Evolutionary conservation across 92 coral and sea anemone species (phyloP).

Genomic region (Porites divaricata): DNA sequence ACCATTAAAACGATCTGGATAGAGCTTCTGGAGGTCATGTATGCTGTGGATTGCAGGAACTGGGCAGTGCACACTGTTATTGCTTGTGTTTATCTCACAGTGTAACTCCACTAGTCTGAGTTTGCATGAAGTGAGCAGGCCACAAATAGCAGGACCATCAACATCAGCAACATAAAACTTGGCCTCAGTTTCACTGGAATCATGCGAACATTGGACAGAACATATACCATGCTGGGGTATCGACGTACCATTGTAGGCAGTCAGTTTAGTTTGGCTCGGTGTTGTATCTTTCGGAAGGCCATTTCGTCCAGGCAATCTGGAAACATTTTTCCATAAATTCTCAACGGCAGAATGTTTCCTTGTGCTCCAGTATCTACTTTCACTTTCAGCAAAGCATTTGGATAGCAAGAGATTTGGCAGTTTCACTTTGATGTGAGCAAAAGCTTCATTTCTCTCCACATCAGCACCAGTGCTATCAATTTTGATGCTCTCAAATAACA

Average conservation of each 20-base stretch:
- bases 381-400: slow-evolving; percentile 57
- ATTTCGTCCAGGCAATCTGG: slow-evolving; percentile 35
- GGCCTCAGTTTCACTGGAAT: slow-evolving; percentile 28
- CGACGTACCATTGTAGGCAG: slow-evolving; percentile 36
- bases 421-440: too few relatives aligned
- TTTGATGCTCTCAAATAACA: too few relatives aligned
- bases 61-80: too few relatives aligned
- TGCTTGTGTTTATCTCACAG: too few relatives aligned
- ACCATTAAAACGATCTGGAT: slow-evolving; percentile 36
- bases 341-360: slow-evolving; percentile 45
- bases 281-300: slow-evolving; percentile 20
- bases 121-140: too few relatives aligned
- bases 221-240: slow-evolving; percentile 40
- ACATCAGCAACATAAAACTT: too few relatives aligned
- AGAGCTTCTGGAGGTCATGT: slow-evolving; percentile 3
- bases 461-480: too few relatives aligned
- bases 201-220: background rate
- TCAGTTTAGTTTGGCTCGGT: slow-evolving; percentile 22
- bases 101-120: too few relatives aligned
- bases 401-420: too few relatives aligned
- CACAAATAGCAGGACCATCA: too few relatives aligned
- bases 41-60: background rate
- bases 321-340: slow-evolving; percentile 27
- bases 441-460: too few relatives aligned
- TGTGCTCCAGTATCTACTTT: slow-evolving; percentile 53